These are phyloP conservation scores for Dipodomys merriami DNA, from an alignment of 2,113 vertebrate genomes.

Conservation along the genomic window DNA sequence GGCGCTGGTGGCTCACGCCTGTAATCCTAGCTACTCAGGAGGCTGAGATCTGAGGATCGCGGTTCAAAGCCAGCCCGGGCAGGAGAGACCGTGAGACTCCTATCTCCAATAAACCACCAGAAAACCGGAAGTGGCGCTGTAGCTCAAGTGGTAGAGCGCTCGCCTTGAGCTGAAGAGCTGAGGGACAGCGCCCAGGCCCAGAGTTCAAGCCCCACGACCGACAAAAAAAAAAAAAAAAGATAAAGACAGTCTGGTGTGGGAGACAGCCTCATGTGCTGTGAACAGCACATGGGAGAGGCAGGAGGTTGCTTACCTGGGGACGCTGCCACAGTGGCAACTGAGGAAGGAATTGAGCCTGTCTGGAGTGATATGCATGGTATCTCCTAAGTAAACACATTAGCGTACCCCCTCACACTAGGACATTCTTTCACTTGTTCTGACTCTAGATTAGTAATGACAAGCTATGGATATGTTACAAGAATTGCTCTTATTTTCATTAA, in stretches of 20 bases:
- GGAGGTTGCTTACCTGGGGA: fast-evolving
- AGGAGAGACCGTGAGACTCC: too few relatives aligned
- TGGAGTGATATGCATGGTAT: fast-evolving
- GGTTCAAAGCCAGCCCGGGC: too few relatives aligned
- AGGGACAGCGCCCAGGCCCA: too few relatives aligned
- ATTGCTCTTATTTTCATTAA: neutral
- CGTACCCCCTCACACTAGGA: neutral
- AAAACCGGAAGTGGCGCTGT: too few relatives aligned
- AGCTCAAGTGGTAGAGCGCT: too few relatives aligned
- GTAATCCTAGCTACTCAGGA: too few relatives aligned
- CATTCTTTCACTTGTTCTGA: neutral
- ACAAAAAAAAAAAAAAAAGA: too few relatives aligned
- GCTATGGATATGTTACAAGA: neutral
- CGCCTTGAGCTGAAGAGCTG: too few relatives aligned
- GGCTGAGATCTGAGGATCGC: too few relatives aligned
- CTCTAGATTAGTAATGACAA: neutral
- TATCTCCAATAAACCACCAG: too few relatives aligned
- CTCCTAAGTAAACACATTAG: neutral
- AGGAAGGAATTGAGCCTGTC: neutral
- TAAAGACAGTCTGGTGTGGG: neutral
- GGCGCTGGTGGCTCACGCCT: too few relatives aligned
- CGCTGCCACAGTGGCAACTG: fast-evolving
- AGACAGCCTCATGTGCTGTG: neutral
- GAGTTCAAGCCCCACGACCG: too few relatives aligned
- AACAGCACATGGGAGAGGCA: fast-evolving